Evolutionary conservation across 2,888 invertebrate species (phyloP).

Genomic region (Labia minor): DNA sequence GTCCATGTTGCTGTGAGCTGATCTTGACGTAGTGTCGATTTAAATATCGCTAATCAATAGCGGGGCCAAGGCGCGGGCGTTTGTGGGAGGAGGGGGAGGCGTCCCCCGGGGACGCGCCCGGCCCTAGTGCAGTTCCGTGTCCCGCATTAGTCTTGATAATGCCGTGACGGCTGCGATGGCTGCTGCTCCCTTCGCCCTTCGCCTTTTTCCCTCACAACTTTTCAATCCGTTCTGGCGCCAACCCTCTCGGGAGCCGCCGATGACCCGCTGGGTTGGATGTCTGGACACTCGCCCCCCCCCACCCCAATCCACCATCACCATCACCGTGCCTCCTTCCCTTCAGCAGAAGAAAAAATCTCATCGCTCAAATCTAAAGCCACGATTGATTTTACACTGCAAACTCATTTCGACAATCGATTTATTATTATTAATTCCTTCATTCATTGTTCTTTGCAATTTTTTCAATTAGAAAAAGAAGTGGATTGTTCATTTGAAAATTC

Average conservation of each 20-base stretch:
- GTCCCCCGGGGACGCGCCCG: constrained; percentile 25
- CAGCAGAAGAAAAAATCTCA: neutral
- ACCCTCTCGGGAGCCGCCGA: neutral
- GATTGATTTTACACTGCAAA: neutral
- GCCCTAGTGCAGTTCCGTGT: constrained; percentile 31
- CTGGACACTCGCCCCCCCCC: neutral
- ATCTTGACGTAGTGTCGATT: constrained; percentile 5
- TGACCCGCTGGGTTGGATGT: neutral
- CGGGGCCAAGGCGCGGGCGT: neutral
- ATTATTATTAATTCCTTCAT: too few relatives aligned
- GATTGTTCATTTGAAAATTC: too few relatives aligned
- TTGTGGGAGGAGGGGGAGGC: constrained; percentile 20
- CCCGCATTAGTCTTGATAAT: constrained; percentile 31
- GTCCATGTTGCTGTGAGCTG: too few relatives aligned
- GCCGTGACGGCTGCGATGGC: constrained; percentile 25
- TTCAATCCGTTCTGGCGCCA: constrained; percentile 2
- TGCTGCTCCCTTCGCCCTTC: neutral
- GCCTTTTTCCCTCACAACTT: neutral
- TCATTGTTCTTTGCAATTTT: too few relatives aligned
- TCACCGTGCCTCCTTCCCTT: neutral
- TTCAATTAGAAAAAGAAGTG: too few relatives aligned
- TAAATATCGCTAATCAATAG: constrained; percentile 13
- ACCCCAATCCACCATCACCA: too few relatives aligned
- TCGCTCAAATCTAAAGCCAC: neutral
- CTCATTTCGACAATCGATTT: too few relatives aligned